Evolutionary conservation across 2,113 vertebrate species (phyloP), one percentile per base, ranked within the genome.

Genomic region (Salvelinus sp.): DNA sequence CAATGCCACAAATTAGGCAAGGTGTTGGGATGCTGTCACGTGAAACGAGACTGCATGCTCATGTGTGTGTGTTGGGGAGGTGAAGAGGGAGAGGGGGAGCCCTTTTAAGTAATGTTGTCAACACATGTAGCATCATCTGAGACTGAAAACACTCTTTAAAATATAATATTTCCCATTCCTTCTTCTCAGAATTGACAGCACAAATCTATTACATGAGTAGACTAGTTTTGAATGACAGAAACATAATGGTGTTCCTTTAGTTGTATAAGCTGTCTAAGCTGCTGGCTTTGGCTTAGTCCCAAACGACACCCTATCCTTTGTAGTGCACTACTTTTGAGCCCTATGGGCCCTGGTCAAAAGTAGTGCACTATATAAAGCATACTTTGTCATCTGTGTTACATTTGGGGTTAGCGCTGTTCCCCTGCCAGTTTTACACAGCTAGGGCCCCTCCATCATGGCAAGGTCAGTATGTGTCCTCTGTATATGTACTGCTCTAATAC

Each of bases 1-100:
- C 71, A 69, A 75, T 64, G 67, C n/a, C 72, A 27, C 74, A 79
- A 69, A 83, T 78, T 73, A 82, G 72, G 44, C 62, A 25, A 76
- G 54, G 74, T 79, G 76, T 79, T 78, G 74, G 75, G 74, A 69
- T 76, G 73, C 75, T 85, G 83, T 87, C 83, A 86, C 73, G 81
- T 79, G 74, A 88, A 85, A 84, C 72, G 71, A 16, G 71, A 22
- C 72, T 73, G 60, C 14, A 6, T 22, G 25, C 23, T 12, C 16
- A 23, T 23, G 38, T 9, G 63, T 18, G 44, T 16, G 14, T 30
- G 47, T n/a, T 23, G 23, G 33, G 38, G 33, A 14, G 73, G 0
- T 54, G 16, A 10, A 22, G 9, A 10, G n/a, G n/a, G 6, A n/a
- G 58, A 22, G 16, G 7, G 18, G n/a, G 63, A 73, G 50, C 70